phyloP scores from a whole-genome alignment of 1,140 invertebrate species.

The Psix sp. region DNA sequence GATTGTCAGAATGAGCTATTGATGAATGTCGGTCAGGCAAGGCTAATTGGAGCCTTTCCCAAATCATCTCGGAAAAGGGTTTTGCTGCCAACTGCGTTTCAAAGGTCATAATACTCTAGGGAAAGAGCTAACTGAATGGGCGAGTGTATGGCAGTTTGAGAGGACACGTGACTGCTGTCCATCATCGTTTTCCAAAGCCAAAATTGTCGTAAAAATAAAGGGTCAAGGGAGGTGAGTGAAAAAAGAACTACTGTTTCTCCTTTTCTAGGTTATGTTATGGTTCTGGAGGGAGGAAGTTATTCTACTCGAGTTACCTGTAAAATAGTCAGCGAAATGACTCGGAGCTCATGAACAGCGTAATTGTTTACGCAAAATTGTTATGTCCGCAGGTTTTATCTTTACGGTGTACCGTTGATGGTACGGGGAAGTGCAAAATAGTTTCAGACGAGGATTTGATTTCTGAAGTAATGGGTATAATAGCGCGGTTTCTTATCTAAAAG shows the following conservation, averaged over 20 bases:
- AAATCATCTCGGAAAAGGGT: conserved; percentile 51
- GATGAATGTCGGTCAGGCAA: conserved; percentile 48
- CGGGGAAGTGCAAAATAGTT: conserved; percentile 39
- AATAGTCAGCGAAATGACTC: conserved; percentile 19
- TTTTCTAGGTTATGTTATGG: conserved; percentile 20
- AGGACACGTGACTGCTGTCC: conserved; percentile 51
- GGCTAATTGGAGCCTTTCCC: conserved; percentile 57
- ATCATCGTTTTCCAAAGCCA: conserved; percentile 45
- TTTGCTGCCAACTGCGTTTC: conserved; percentile 14
- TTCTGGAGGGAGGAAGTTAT: conserved; percentile 22
- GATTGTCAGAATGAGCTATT: conserved; percentile 22
- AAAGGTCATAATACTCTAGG: conserved; percentile 46
- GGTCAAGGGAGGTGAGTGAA: conserved; percentile 6
- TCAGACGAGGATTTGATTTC: conserved; percentile 49
- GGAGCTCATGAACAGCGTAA: conserved; percentile 36
- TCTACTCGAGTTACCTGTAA: conserved; percentile 19
- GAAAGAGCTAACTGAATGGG: conserved; percentile 8
- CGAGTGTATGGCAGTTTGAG: background rate
- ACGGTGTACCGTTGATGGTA: conserved; percentile 37
- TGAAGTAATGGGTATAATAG: conserved; percentile 34
- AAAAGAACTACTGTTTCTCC: conserved; percentile 5
- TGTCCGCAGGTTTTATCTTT: conserved; percentile 39
- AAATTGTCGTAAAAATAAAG: conserved; percentile 23
- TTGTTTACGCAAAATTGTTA: conserved; percentile 52
- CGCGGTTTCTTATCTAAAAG: conserved; percentile 36